Conservation (phyloP, 1,140 invertebrate species). For the Thaumatotibia leucotreta region DNA sequence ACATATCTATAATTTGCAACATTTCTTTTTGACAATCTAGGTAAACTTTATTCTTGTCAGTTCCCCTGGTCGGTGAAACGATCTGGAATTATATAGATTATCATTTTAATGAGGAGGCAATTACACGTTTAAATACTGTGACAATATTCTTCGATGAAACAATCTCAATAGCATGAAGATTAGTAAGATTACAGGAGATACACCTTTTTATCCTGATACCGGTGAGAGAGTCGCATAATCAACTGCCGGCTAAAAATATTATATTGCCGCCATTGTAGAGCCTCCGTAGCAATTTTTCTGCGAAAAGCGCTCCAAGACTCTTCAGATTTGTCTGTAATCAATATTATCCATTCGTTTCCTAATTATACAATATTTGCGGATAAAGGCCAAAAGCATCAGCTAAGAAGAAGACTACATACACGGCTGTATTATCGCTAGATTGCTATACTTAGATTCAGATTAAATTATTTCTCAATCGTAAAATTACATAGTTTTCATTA, state of each 20-base stretch:
- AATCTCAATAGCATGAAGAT: not conserved
- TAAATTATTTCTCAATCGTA: too few species aligned
- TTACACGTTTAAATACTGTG: too few species aligned
- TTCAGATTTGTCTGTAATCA: not conserved
- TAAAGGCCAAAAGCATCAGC: too few species aligned
- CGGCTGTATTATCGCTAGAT: too few species aligned
- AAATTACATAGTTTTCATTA: too few species aligned
- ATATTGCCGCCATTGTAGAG: conserved; percentile 62
- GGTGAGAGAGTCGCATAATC: conserved; percentile 43
- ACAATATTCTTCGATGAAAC: too few species aligned
- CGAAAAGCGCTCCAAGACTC: conserved; percentile 45
- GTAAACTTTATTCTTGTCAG: conserved; percentile 42
- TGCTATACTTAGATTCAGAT: too few species aligned
- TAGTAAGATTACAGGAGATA: not conserved
- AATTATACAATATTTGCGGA: too few species aligned
- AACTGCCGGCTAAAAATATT: conserved; percentile 56
- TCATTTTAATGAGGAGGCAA: too few species aligned
- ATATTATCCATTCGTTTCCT: too few species aligned
- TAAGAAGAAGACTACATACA: too few species aligned
- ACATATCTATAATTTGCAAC: conserved; percentile 60
- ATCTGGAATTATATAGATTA: too few species aligned
- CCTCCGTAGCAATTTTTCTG: conserved; percentile 45
- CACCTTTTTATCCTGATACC: conserved; percentile 57
- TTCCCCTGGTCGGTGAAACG: conserved; percentile 39
- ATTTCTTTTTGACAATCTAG: conserved; percentile 50